These are phyloP conservation scores for Probosciger aterrimus DNA, from an alignment of 2,113 vertebrate species.

Conservation along the genomic window DNA sequence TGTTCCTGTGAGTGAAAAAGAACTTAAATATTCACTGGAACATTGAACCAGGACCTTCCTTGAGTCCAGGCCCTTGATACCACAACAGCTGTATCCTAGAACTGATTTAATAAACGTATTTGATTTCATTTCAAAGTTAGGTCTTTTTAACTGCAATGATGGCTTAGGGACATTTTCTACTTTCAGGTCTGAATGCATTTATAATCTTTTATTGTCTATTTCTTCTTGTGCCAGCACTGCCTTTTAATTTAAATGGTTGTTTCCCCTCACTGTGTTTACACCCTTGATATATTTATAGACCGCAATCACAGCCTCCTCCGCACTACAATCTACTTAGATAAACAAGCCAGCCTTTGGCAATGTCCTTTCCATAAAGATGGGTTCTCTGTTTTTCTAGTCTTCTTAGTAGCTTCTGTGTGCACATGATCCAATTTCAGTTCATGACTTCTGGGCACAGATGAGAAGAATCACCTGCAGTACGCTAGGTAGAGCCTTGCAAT, in stretches of 20 bases:
- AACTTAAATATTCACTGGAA: not conserved
- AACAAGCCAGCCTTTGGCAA: not conserved
- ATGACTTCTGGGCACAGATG: not conserved
- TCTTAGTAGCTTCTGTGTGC: not conserved
- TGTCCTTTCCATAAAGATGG: not conserved
- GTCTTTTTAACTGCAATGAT: not conserved
- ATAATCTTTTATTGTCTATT: not conserved
- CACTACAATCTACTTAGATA: not conserved
- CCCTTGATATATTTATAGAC: not conserved
- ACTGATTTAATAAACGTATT: not conserved
- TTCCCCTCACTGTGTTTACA: slow-evolving; percentile 8
- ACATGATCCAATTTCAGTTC: not conserved
- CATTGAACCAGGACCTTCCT: not conserved
- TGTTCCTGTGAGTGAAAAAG: not conserved
- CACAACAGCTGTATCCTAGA: not conserved
- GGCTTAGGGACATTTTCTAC: not conserved
- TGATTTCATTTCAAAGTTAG: not conserved
- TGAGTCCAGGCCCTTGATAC: not conserved
- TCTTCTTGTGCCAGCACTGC: not conserved
- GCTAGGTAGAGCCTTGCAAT: not conserved
- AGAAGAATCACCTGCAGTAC: not conserved
- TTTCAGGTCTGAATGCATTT: not conserved
- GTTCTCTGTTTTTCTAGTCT: not conserved
- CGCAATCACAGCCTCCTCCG: not conserved
- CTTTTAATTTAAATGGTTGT: slow-evolving; percentile 22